Percentiles rank a stretch among this genome's conserved stretches.
These are phyloP conservation scores for Psittacula cyanocephala DNA, from an alignment of 2,113 vertebrate genomes.

Conservation along the genomic window DNA sequence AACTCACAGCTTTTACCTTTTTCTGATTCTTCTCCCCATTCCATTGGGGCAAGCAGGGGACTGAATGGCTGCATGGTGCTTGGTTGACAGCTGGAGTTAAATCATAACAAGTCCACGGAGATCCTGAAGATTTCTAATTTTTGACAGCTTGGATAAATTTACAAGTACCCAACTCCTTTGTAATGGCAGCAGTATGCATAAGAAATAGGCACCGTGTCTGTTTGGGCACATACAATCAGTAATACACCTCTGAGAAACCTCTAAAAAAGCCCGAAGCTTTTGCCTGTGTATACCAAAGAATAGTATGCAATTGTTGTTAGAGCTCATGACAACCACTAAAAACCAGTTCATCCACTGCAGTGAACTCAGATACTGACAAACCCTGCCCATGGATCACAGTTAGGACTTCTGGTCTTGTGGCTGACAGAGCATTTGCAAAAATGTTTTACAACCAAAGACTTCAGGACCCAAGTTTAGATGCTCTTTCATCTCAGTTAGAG, in stretches of 20 bases:
- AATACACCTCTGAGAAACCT: not conserved
- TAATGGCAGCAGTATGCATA: not conserved
- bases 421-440: not conserved
- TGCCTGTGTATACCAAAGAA: no score
- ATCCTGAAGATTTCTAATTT: not conserved
- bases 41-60: not conserved
- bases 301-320: not conserved
- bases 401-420: not conserved
- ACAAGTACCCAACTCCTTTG: not conserved
- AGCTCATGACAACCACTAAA: not conserved
- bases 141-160: not conserved
- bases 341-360: fast-evolving
- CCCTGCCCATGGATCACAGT: not conserved
- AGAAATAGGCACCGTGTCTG: not conserved
- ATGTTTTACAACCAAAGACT: not conserved
- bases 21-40: not conserved
- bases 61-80: not conserved
- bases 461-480: not conserved
- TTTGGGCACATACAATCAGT: not conserved
- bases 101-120: not conserved
- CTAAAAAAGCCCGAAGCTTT: not conserved
- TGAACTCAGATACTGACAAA: not conserved
- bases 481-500: not conserved
- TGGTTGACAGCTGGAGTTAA: not conserved
- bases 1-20: not conserved